These are phyloP conservation scores for Poecilia wingei DNA, from an alignment of 2,797 vertebrate species.

Conservation along the genomic window DNA sequence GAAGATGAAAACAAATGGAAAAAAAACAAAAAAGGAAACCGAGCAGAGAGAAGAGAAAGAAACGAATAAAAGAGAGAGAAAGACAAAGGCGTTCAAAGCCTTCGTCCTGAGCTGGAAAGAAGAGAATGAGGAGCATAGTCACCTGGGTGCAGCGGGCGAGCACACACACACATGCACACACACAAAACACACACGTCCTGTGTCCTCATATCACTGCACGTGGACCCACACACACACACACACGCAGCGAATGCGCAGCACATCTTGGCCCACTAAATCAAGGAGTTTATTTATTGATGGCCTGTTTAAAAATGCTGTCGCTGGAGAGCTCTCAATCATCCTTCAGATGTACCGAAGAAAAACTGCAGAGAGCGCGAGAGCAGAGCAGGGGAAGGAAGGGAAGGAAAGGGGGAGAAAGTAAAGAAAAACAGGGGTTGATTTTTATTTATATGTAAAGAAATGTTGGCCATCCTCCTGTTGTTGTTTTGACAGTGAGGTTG, in stretches of 20 bases:
- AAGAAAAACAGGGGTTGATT: background rate
- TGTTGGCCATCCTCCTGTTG: constrained; percentile 35
- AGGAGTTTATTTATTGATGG: constrained; percentile 67
- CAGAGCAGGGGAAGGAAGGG: background rate
- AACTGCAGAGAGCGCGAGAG: constrained; percentile 25
- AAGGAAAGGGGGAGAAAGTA: background rate
- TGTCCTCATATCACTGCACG: background rate
- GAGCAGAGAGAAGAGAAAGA: background rate
- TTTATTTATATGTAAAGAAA: constrained; percentile 39
- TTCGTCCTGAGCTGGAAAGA: constrained; percentile 40
- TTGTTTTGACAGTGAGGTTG: constrained; percentile 42
- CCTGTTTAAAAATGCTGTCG: constrained; percentile 58
- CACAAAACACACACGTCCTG: constrained; percentile 3
- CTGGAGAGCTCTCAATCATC: constrained; percentile 66
- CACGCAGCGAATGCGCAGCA: constrained; percentile 8
- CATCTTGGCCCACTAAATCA: constrained; percentile 34
- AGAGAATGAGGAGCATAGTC: constrained; percentile 31
- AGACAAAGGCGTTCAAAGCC: constrained; percentile 54
- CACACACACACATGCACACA: constrained; percentile 3
- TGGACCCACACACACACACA: constrained; percentile 3
- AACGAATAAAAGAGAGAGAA: constrained; percentile 27
- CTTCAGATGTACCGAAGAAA: constrained; percentile 46
- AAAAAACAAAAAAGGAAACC: background rate
- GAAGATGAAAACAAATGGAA: constrained; percentile 2
- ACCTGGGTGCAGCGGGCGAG: constrained; percentile 12